Percentiles rank a stretch among this genome's conserved stretches.
Evolutionary conservation across 2,888 invertebrate genomes (phyloP).

Genomic region (Biston stratarius): DNA sequence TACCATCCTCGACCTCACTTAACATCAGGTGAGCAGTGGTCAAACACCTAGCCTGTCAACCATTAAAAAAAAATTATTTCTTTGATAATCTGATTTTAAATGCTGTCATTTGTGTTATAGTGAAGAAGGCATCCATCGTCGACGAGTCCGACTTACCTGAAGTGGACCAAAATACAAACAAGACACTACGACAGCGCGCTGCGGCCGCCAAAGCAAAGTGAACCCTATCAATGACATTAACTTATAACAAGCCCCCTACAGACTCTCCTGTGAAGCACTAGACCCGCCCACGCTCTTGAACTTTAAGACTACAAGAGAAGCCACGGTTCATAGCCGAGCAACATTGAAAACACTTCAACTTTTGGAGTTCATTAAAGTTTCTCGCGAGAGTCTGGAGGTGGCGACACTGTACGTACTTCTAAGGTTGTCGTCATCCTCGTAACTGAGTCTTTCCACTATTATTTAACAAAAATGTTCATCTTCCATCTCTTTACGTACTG

Average conservation of each 20-base stretch:
- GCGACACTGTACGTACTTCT: slow-evolving; percentile 41
- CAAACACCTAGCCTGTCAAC: too few species aligned
- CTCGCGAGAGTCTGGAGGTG: not conserved
- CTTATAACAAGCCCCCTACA: not conserved
- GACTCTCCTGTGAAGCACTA: slow-evolving; percentile 4
- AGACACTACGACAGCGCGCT: slow-evolving; percentile 88
- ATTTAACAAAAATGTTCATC: slow-evolving; percentile 46
- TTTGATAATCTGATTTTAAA: not conserved
- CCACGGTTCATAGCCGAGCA: too few species aligned
- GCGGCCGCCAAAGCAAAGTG: slow-evolving; percentile 86
- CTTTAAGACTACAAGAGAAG: not conserved
- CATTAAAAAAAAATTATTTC: too few species aligned
- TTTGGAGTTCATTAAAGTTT: not conserved
- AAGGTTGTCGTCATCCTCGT: slow-evolving; percentile 68
- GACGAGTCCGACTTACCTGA: slow-evolving; percentile 97
- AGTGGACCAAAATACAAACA: slow-evolving; percentile 96
- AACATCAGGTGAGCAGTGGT: too few species aligned
- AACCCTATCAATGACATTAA: slow-evolving; percentile 44
- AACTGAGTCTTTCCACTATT: slow-evolving; percentile 68
- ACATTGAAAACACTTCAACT: too few species aligned
- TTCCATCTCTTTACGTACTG: slow-evolving; percentile 47
- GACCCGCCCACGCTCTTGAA: not conserved
- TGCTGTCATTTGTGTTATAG: slow-evolving; percentile 72
- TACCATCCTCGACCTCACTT: too few species aligned
- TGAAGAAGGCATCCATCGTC: slow-evolving; percentile 85